A percentile compares a stretch with the other conserved stretches of the same genome.
Conservation (phyloP, 1,140 invertebrate genomes). For the Drosophila yakuba region DNA sequence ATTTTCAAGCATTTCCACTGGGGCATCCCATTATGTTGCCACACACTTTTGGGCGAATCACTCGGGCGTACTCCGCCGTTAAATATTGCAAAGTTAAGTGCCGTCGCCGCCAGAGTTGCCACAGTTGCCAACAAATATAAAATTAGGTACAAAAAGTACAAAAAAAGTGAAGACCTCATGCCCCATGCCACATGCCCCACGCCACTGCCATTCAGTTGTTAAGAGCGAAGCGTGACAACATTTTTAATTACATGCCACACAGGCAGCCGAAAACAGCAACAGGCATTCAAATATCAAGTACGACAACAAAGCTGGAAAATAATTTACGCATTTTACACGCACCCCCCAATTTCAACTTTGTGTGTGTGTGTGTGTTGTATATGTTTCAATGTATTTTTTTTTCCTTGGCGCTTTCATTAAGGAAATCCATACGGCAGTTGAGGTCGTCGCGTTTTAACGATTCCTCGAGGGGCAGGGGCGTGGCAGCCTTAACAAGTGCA, state of each 20-base stretch:
- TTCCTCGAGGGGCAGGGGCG: background rate
- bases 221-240: constrained; percentile 51
- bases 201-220: constrained; percentile 15
- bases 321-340: constrained; percentile 68
- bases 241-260: constrained; percentile 68
- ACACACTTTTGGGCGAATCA: constrained; percentile 26
- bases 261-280: constrained; percentile 49
- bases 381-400: constrained; percentile 11
- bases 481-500: constrained; percentile 28
- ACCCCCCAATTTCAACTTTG: constrained; percentile 48
- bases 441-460: constrained; percentile 24
- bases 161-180: no score
- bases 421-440: constrained; percentile 64
- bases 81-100: constrained; percentile 16
- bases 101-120: constrained; percentile 10
- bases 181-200: no score
- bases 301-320: constrained; percentile 60
- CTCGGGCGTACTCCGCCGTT: constrained; percentile 7
- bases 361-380: constrained; percentile 6
- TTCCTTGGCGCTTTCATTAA: constrained; percentile 60
- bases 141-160: no score
- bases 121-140: background rate
- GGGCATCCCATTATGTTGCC: constrained; percentile 3
- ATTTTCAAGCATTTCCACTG: background rate
- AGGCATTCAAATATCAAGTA: constrained; percentile 64